A percentile compares a stretch with the other conserved stretches of the same genome.
phyloP scores from a whole-genome alignment of 1,140 invertebrate species.

The Tetramorium simillimum region DNA sequence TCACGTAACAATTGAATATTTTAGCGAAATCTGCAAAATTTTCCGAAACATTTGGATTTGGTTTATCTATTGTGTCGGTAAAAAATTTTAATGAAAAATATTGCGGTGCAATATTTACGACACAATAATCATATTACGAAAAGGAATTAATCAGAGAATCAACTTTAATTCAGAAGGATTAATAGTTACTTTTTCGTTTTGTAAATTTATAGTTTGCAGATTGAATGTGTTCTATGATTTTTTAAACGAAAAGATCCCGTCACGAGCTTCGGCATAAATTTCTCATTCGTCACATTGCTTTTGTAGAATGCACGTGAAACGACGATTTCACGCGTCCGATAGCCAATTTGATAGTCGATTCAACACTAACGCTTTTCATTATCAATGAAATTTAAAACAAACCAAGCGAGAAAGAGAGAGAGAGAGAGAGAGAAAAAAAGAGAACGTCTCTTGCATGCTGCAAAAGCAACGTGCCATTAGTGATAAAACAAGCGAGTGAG shows the following conservation, averaged over 20 bases:
- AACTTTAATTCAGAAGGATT: not conserved
- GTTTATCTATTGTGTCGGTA: not conserved
- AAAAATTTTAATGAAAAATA: not conserved
- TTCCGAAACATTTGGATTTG: not conserved
- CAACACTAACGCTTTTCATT: slow-evolving; percentile 10
- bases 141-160: not conserved
- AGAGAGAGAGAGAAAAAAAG: not conserved
- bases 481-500: slow-evolving; percentile 64
- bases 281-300: slow-evolving; percentile 79
- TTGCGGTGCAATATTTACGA: not conserved
- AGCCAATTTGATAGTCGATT: slow-evolving; percentile 30
- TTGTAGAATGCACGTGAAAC: slow-evolving; percentile 73
- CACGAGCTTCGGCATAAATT: slow-evolving; percentile 24
- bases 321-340: slow-evolving; percentile 24
- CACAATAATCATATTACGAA: not conserved
- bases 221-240: not conserved
- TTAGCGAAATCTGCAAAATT: not conserved
- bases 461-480: slow-evolving; percentile 43
- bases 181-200: not conserved
- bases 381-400: slow-evolving; percentile 10
- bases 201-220: not conserved
- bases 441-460: slow-evolving; percentile 51
- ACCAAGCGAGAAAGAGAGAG: not conserved
- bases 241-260: slow-evolving; percentile 34
- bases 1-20: not conserved